A percentile compares a stretch with the other conserved stretches of the same genome.
phyloP scores from a whole-genome alignment of 35 echinoderm and acorn worm genomes.

The Eucidaris tribuloides region DNA sequence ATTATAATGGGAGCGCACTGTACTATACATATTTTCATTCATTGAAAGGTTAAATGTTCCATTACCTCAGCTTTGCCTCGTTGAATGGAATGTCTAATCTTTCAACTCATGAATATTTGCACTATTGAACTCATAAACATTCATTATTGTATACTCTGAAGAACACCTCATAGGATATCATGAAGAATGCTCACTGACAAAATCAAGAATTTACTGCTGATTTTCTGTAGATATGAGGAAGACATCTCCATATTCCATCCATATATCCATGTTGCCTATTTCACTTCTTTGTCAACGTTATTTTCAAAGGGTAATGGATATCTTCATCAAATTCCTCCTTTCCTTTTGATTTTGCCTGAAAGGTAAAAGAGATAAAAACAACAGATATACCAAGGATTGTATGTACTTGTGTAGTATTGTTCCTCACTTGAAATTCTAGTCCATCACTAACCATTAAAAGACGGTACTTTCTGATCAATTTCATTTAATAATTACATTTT shows the following conservation, averaged over 20 bases:
- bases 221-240: neutral
- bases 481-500: too few relatives aligned
- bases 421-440: too few relatives aligned
- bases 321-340: conserved; percentile 54
- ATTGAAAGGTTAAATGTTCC: too few relatives aligned
- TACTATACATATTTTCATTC: too few relatives aligned
- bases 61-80: too few relatives aligned
- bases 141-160: neutral
- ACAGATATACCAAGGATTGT: neutral
- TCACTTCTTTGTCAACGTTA: conserved; percentile 20
- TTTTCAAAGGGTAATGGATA: conserved; percentile 50
- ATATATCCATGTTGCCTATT: neutral
- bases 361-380: neutral
- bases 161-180: neutral
- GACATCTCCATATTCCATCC: neutral
- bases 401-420: too few relatives aligned
- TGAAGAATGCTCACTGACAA: too few relatives aligned
- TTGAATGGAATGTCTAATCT: too few relatives aligned
- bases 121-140: neutral
- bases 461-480: too few relatives aligned
- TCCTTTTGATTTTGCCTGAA: conserved; percentile 29
- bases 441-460: too few relatives aligned
- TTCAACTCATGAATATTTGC: neutral
- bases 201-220: neutral
- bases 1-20: too few relatives aligned